Evolutionary conservation across 2,888 invertebrate species (phyloP).

Genomic region (Heterodera filipjevi): DNA sequence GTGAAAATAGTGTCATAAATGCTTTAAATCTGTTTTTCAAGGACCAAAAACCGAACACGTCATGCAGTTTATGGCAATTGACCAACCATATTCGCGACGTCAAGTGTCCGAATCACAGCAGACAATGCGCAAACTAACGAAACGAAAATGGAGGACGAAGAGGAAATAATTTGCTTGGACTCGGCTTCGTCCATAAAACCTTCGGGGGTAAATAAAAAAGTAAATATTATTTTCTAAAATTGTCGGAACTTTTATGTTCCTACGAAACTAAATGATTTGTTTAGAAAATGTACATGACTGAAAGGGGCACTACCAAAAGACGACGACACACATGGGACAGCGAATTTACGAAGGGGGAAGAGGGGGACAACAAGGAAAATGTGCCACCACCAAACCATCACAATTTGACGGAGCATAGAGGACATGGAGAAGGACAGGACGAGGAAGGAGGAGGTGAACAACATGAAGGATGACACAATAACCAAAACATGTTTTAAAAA

Average conservation of each 20-base stretch:
- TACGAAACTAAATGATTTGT: not conserved
- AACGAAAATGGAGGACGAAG: not conserved
- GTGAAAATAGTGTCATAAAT: too few relatives aligned
- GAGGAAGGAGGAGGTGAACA: too few relatives aligned
- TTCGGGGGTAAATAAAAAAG: not conserved
- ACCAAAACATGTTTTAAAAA: too few relatives aligned
- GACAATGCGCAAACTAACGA: too few relatives aligned
- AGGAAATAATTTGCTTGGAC: slow-evolving; percentile 9
- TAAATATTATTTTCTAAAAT: not conserved
- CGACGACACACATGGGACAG: not conserved
- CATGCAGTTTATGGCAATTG: too few relatives aligned
- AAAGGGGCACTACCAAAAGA: not conserved
- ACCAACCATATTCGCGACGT: too few relatives aligned
- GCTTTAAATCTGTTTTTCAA: too few relatives aligned
- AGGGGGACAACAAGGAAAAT: not conserved
- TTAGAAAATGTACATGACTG: not conserved
- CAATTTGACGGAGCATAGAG: too few relatives aligned
- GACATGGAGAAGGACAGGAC: too few relatives aligned
- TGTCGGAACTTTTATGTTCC: not conserved
- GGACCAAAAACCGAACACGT: too few relatives aligned
- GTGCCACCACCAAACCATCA: not conserved
- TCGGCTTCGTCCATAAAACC: not conserved
- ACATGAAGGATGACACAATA: too few relatives aligned
- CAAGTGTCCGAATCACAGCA: too few relatives aligned
- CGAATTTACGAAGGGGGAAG: not conserved